Evolutionary conservation across 1,140 invertebrate genomes (phyloP).

Genomic region (Anoplophora glabripennis): DNA sequence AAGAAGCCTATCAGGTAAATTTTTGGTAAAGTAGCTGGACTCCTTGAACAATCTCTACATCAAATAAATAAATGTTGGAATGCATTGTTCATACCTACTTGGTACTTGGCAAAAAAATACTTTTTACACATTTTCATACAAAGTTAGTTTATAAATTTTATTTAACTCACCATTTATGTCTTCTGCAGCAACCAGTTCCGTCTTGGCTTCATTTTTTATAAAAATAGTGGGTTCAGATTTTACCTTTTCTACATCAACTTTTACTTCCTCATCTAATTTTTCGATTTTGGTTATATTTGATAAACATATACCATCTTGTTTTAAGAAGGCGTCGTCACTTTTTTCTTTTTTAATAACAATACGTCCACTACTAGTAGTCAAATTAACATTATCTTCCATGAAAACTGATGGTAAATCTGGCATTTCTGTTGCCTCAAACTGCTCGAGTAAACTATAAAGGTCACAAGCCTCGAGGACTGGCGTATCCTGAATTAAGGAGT

Average conservation of each 20-base stretch:
- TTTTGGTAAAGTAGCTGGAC: no score
- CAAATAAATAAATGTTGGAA: no score
- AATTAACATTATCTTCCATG: background rate
- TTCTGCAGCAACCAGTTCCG: background rate
- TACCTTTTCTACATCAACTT: background rate
- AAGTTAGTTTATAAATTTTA: no score
- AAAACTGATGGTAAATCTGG: background rate
- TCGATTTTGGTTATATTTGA: slow-evolving; percentile 1
- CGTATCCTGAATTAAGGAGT: slow-evolving; percentile 22
- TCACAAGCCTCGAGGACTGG: slow-evolving; percentile 54
- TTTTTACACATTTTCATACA: no score
- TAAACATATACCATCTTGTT: background rate
- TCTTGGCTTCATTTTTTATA: background rate
- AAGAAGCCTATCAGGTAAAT: no score
- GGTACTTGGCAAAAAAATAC: no score
- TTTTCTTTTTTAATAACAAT: background rate
- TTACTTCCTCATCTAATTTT: slow-evolving; percentile 4
- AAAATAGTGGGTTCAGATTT: background rate
- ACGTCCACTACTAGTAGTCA: background rate
- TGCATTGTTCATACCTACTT: no score
- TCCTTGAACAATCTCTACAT: no score
- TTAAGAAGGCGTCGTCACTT: background rate
- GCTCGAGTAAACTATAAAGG: slow-evolving; percentile 52
- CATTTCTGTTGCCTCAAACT: slow-evolving; percentile 54
- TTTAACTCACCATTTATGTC: background rate